Base-by-base conservation (phyloP, 2,797 vertebrate genomes). In the Takifugu ocellatus region DNA sequence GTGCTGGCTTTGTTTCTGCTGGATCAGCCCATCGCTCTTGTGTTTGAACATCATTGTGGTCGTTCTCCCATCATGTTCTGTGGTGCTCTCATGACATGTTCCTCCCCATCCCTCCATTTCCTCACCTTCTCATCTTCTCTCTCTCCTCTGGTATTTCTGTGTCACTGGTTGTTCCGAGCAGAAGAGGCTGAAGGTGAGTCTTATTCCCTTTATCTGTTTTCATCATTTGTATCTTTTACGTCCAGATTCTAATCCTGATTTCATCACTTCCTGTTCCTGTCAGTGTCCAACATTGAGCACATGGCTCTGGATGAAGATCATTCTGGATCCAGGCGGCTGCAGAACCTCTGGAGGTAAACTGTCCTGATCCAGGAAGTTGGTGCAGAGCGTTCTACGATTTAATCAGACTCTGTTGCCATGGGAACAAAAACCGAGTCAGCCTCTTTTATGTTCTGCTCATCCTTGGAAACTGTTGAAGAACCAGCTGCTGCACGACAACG, bases 321-420 rank as follows among this genome's bases (percentile, higher is more conserved):
- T 57, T 98, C 96, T 0, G 95, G 95, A 0, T 96, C 96, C 2
- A 90, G 96, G 1, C 84, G 95, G 21, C 90, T 98, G 16, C 95
- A 97, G 74, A 98, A 98, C 71, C 92, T 97, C 46, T 98, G 95
- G 96, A 94, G 95, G 96, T 97, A 71, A 72, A 5, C 16, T 25
- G 12, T 25, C 7, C n/a, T 3, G 7, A 7, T 14, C 7, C 36
- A 1, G 7, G 36, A 14, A 7, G 2, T 12, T 39, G 7, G 7
- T 14, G 7, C 7, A 14, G 36, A 39, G 36, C 1, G 7, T 3
- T 7, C 36, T 3, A 3, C 7, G 7, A 7, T 39, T 39, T 43
- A 7, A 5, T 29, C 27, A 14, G 10, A 3, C 36, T 36, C 33
- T 36, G 33, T 36, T 36, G 33, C 33, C 33, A 12, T 4, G 7